These are phyloP conservation scores for Hystrix brachyura DNA, from an alignment of 2,113 vertebrate species.

Conservation along the genomic window DNA sequence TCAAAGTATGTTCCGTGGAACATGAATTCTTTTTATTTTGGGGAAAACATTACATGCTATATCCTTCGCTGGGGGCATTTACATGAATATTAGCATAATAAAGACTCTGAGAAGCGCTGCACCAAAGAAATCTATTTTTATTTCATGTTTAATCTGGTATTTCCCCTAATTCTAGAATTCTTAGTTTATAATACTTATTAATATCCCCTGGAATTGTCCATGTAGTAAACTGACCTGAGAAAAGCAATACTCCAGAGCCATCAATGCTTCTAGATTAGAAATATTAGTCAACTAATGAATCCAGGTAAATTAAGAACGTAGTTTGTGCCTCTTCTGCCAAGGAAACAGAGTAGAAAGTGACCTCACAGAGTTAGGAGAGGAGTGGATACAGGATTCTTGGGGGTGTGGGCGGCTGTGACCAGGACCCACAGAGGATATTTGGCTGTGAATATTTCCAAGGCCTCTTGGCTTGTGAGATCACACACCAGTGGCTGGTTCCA, in stretches of 20 bases:
- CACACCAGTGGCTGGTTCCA: rapidly evolving
- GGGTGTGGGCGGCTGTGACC: neutral
- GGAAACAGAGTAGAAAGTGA: neutral
- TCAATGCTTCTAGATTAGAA: neutral
- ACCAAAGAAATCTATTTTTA: neutral
- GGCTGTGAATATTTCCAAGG: neutral
- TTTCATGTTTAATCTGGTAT: neutral
- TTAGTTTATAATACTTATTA: neutral
- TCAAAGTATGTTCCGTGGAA: neutral
- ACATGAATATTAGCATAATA: neutral
- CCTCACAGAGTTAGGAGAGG: neutral
- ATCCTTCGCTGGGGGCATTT: neutral
- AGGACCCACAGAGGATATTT: neutral
- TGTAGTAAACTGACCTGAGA: neutral
- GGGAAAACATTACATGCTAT: neutral
- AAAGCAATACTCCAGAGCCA: neutral
- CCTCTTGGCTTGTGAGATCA: neutral
- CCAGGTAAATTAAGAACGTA: neutral
- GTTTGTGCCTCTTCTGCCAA: neutral
- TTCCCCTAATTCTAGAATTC: neutral
- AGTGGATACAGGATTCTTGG: neutral
- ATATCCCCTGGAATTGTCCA: neutral
- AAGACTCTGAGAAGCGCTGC: neutral
- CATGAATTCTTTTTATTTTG: neutral
- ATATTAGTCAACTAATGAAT: neutral